Base-by-base conservation (phyloP, 2,797 vertebrate genomes). In the Perodicticus potto region DNA sequence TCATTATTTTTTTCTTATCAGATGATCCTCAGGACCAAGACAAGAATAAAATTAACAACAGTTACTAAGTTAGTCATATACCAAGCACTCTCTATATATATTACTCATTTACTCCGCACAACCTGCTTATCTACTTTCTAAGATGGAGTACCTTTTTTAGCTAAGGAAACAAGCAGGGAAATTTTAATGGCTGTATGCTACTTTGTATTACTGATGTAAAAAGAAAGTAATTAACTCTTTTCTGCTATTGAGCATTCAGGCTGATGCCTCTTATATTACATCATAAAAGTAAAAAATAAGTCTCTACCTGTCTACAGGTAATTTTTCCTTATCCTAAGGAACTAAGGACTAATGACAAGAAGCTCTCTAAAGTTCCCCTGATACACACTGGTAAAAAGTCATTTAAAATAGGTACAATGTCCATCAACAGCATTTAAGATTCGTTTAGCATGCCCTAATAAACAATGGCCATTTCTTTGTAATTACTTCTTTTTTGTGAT, bases 141-240 rank as follows among this genome's bases (percentile, higher is more conserved):
- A 91, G 8, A 32, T 37, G 85, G 77, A 73, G 57, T 49, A 20
- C n/a, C 22, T 63, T 59, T 83, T 93, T 59, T 49, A 49, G 85
- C 45, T n/a, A 53, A 74, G 43, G 40, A 65, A 93, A 76, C 49
- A 90, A 43, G 45, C 40, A 92, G 12, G 40, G n/a, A 86, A 90
- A 37, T 77, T 57, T 96, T 85, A 89, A 85, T 78, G 20, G n/a
- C 29, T 69, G 7, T 6, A 88, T n/a, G 53, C 32, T 83, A 74
- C 45, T 81, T 12, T 14, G 70, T 27, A 89, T 82, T 19, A 86
- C 3, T 22, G 25, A 82, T 61, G 4, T n/a, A 70, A 93, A 94
- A 93, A 88, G 49, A 69, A 86, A 73, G 69, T 37, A 86, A n/a
- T 70, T 91, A 90, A 67, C 34, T 27, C 77, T 77, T 96, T 76